A percentile compares a stretch with the other conserved stretches of the same genome.
phyloP scores from a whole-genome alignment of 2,797 vertebrate genomes.

The Anabacerthia variegaticeps region DNA sequence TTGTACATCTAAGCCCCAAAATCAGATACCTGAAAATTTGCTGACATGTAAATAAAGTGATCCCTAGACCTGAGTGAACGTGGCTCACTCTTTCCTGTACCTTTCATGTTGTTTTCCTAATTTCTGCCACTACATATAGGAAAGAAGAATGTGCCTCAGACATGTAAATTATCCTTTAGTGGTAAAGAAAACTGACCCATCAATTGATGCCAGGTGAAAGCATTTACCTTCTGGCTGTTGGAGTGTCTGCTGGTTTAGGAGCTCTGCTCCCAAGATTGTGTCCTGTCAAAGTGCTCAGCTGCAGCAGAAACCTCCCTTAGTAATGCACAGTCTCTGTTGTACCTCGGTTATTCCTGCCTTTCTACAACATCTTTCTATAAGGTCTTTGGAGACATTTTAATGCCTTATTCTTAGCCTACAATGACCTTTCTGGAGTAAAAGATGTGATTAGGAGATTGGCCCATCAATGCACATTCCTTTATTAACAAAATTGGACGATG shows the following conservation, averaged over 20 bases:
- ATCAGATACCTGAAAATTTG: not conserved
- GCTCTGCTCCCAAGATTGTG: not conserved
- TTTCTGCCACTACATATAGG: not conserved
- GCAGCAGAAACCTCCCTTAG: not conserved
- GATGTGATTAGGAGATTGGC: not conserved
- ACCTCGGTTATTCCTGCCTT: not conserved
- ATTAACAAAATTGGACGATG: not conserved
- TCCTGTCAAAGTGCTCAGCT: not conserved
- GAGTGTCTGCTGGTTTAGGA: not conserved
- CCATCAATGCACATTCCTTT: not conserved
- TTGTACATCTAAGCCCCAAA: not conserved
- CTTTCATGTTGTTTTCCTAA: not conserved
- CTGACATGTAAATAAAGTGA: not conserved
- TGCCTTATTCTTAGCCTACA: not conserved
- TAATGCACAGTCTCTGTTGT: not conserved
- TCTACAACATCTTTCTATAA: not conserved
- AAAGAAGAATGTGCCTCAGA: not conserved
- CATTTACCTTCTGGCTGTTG: not conserved
- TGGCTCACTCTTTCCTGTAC: accelerated
- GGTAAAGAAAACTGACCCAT: not conserved
- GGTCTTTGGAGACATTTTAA: not conserved
- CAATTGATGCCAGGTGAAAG: not conserved
- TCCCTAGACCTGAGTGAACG: not conserved
- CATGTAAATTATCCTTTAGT: not conserved
- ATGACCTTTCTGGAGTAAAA: not conserved